Conservation (phyloP, 2,888 invertebrate genomes). For the Drosophila lacicola region DNA sequence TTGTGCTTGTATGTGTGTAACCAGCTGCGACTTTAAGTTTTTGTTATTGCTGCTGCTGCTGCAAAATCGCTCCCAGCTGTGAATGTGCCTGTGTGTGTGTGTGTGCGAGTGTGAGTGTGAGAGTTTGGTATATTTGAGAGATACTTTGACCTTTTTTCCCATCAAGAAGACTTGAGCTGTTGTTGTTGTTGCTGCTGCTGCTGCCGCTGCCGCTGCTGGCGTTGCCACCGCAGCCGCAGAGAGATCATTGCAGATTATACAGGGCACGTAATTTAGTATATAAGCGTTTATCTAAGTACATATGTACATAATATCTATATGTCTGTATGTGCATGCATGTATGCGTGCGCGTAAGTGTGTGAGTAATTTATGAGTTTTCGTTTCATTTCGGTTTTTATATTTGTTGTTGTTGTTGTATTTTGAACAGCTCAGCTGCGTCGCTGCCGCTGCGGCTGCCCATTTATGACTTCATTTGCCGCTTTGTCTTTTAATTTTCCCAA, state of each 20-base stretch:
- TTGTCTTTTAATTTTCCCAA: slow-evolving; percentile 25
- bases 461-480: slow-evolving; percentile 45
- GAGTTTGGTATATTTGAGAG: slow-evolving; percentile 56
- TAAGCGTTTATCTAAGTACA: slow-evolving; percentile 14
- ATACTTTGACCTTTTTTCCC: slow-evolving; percentile 77
- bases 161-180: slow-evolving; percentile 70
- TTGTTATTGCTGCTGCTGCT: slow-evolving; percentile 53
- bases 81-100: slow-evolving; percentile 19
- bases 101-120: slow-evolving; percentile 19
- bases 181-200: slow-evolving; percentile 28
- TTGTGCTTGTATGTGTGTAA: slow-evolving; percentile 44
- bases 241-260: slow-evolving; percentile 74
- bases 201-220: slow-evolving; percentile 19
- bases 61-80: slow-evolving; percentile 59
- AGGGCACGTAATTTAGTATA: slow-evolving; percentile 27
- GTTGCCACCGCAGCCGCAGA: slow-evolving; percentile 35
- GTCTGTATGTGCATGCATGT: not conserved
- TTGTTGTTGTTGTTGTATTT: slow-evolving; percentile 12
- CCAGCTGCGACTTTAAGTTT: slow-evolving; percentile 75
- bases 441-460: slow-evolving; percentile 18
- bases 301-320: slow-evolving; percentile 7
- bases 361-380: slow-evolving; percentile 18
- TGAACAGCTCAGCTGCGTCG: slow-evolving; percentile 18
- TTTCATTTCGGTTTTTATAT: slow-evolving; percentile 20
- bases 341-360: slow-evolving; percentile 1